phyloP scores from a whole-genome alignment of 1,140 invertebrate genomes.

The Rhyacophila brunnea region DNA sequence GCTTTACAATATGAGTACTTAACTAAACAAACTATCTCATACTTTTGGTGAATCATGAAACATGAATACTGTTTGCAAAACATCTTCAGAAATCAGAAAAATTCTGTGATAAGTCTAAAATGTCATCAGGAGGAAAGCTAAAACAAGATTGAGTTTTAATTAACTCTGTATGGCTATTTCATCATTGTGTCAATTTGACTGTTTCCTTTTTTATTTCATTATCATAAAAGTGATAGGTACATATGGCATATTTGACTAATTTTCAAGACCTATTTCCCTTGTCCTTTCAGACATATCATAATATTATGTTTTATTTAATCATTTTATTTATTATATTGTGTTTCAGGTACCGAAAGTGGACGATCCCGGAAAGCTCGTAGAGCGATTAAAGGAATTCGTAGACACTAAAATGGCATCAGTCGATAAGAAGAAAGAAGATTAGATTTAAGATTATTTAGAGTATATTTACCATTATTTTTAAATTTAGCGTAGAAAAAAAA shows the following conservation, averaged over 20 bases:
- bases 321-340: conserved; percentile 5
- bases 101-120: no score
- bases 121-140: conserved; percentile 9
- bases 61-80: no score
- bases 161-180: background rate
- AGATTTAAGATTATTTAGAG: conserved; percentile 1
- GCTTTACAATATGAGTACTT: no score
- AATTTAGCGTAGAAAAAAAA: background rate
- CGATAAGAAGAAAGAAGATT: conserved; percentile 53
- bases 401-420: conserved; percentile 58
- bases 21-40: no score
- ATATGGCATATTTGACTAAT: background rate
- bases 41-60: no score
- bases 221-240: background rate
- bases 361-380: conserved; percentile 69
- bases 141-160: conserved; percentile 11
- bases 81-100: no score
- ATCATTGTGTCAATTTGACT: background rate
- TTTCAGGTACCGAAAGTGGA: conserved; percentile 78
- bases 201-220: background rate
- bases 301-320: background rate
- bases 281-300: background rate
- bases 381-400: conserved; percentile 65
- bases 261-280: background rate
- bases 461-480: no score